phyloP scores from a whole-genome alignment of 2,797 vertebrate genomes.

The Syngnathus acus region DNA sequence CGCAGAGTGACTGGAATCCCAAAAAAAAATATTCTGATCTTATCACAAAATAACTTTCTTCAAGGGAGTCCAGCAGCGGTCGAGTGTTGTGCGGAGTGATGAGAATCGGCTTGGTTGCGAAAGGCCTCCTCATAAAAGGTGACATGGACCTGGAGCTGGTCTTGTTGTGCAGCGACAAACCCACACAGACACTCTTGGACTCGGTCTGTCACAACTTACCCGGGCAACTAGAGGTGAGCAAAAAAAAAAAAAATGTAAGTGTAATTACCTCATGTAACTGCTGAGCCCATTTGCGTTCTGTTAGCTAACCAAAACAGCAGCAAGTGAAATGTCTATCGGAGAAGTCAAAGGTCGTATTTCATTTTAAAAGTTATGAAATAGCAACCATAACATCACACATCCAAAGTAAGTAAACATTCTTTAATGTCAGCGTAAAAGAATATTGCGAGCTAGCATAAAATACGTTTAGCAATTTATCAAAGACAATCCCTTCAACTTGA shows the following conservation, averaged over 20 bases:
- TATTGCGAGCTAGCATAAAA: not conserved
- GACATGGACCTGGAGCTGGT: constrained; percentile 98
- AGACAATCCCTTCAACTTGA: not conserved
- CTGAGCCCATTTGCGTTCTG: not conserved
- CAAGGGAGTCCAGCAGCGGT: constrained; percentile 81
- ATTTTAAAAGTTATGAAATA: not conserved
- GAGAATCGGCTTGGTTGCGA: constrained; percentile 95
- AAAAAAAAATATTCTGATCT: not conserved
- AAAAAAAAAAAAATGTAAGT: too few species aligned
- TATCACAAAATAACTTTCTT: not conserved
- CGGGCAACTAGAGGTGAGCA: constrained; percentile 87
- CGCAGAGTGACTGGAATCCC: constrained; percentile 20
- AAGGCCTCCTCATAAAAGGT: constrained; percentile 96
- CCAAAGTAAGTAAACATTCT: not conserved
- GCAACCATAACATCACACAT: not conserved
- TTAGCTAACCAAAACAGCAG: not conserved
- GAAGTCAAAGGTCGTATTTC: not conserved
- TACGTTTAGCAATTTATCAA: not conserved
- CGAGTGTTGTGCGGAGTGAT: constrained; percentile 91
- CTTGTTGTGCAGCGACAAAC: constrained; percentile 96
- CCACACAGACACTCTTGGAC: constrained; percentile 86
- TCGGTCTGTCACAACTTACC: constrained; percentile 90
- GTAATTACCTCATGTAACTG: too few species aligned
- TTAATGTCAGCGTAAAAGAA: not conserved
- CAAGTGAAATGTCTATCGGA: not conserved